Base-by-base conservation (phyloP, 2,888 invertebrate genomes). In the Rhingia campestris region DNA sequence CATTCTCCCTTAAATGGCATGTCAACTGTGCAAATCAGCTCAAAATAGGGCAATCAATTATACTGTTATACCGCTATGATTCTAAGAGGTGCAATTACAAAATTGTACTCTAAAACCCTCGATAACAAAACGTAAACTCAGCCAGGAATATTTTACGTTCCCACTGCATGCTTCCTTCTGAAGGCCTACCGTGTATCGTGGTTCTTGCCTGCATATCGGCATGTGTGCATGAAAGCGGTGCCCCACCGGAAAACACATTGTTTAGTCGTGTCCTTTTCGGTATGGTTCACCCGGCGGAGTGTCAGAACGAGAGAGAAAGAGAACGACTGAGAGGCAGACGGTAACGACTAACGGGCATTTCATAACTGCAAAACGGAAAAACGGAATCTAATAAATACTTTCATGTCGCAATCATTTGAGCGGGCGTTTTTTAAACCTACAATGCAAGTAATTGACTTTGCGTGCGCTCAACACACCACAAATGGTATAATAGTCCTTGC, bases 401-500 rank as follows among this genome's bases (percentile, higher is more conserved):
- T 85, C 81, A 70, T 85, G 80, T 75, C 56, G 75, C 63, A 85
- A 80, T 75, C 85, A 77, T 80, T 85, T 81, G 80, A 70, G 79
- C 75, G 74, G 80, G 81, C 75, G 77, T 72, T 81, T 81, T 81
- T 74, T 76, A 86, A 86, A 86, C 81, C 79, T 72, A 81, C 86
- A 84, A 85, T 74, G 77, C 86, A 75, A 74, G 80, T 86, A 86
- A 86, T 86, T 86, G 86, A 86, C 76, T 74, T 86, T 76, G 86
- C 86, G 86, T 86, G 86, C 72, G 64, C 61, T 86, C 79, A 86
- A 79, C 86, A 81, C 73, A 76, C 86, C 79, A 80, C 86, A 85
- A 84, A 84, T 84, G 80, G 80, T 64, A 84, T 84, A 84, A 80
- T 80, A 74, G 80, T 84, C 75, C 80, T 84, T 84, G 84, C 84